A percentile compares a stretch with the other conserved stretches of the same genome.
These are phyloP conservation scores for Xanthia togata DNA, from an alignment of 2,888 invertebrate species.

Conservation along the genomic window DNA sequence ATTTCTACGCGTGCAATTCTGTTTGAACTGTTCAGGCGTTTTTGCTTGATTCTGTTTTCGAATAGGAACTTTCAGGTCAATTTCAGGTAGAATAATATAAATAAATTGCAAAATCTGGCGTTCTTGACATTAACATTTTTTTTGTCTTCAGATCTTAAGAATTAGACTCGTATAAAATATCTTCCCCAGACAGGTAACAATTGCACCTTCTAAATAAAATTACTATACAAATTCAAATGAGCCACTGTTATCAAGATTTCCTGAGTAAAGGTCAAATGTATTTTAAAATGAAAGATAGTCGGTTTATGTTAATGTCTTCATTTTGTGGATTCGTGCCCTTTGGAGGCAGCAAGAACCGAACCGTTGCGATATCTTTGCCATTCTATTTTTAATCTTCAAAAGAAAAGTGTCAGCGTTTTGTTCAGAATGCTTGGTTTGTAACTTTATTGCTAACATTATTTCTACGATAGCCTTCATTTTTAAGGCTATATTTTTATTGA, in stretches of 20 bases:
- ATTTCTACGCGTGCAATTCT: constrained; percentile 18
- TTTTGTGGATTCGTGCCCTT: constrained; percentile 57
- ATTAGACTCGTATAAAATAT: constrained; percentile 2
- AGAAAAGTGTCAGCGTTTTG: constrained; percentile 28
- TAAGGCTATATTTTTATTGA: constrained; percentile 11
- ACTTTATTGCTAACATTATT: constrained; percentile 37
- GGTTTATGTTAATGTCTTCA: constrained; percentile 64
- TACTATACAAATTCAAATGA: constrained; percentile 65
- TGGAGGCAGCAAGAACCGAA: constrained; percentile 28
- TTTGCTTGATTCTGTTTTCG: not conserved
- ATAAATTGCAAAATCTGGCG: not conserved
- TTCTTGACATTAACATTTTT: constrained; percentile 11
- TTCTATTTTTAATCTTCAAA: constrained; percentile 38
- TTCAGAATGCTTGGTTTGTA: constrained; percentile 7
- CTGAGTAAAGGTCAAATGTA: constrained; percentile 61
- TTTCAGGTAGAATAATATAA: not conserved
- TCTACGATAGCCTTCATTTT: constrained; percentile 5
- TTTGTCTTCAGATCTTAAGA: not conserved
- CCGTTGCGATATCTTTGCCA: constrained; percentile 29
- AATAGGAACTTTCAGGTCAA: not conserved
- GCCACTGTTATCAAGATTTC: constrained; percentile 60
- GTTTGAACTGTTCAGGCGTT: not conserved
- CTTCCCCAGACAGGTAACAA: constrained; percentile 36
- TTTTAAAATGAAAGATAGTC: constrained; percentile 66
- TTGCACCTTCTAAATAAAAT: constrained; percentile 52